phyloP scores from a whole-genome alignment of 1,140 invertebrate genomes.

The Leptinotarsa undecemlineata region DNA sequence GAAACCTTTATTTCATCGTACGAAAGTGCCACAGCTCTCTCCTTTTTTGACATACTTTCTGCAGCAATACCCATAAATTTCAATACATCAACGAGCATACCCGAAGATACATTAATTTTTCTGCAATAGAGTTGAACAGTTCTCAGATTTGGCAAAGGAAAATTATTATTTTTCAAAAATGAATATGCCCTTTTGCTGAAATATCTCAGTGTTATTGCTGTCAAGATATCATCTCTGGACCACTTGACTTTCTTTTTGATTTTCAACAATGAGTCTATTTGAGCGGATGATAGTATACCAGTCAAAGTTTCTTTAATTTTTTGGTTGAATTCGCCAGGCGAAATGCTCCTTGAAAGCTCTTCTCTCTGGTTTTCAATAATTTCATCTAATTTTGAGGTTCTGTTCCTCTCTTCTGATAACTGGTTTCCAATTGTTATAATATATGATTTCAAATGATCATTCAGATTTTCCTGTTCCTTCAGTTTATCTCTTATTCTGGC shows the following conservation, averaged over 20 bases:
- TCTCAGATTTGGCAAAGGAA: background rate
- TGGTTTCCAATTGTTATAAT: background rate
- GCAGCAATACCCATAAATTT: background rate
- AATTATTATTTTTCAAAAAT: background rate
- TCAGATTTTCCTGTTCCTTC: background rate
- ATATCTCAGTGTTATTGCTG: slow-evolving; percentile 6
- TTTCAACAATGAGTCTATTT: background rate
- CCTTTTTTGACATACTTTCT: background rate
- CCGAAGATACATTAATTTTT: background rate
- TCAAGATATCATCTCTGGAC: slow-evolving; percentile 2
- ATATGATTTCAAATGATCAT: background rate
- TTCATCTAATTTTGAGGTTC: background rate
- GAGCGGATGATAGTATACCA: background rate
- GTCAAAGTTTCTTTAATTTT: slow-evolving; percentile 9
- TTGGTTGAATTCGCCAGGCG: background rate
- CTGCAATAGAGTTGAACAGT: slow-evolving; percentile 3
- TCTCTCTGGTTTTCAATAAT: background rate
- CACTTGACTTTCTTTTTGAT: slow-evolving; percentile 10
- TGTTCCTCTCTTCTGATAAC: background rate
- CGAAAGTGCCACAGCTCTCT: background rate
- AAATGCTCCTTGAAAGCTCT: background rate
- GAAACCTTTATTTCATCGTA: slow-evolving; percentile 11
- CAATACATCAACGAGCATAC: background rate
- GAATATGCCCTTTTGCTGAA: slow-evolving; percentile 17
- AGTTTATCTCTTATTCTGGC: too few relatives aligned